Percentiles rank a stretch among this genome's conserved stretches.
Conservation (phyloP, 2,888 invertebrate species). For the Euplagia quadripunctaria region DNA sequence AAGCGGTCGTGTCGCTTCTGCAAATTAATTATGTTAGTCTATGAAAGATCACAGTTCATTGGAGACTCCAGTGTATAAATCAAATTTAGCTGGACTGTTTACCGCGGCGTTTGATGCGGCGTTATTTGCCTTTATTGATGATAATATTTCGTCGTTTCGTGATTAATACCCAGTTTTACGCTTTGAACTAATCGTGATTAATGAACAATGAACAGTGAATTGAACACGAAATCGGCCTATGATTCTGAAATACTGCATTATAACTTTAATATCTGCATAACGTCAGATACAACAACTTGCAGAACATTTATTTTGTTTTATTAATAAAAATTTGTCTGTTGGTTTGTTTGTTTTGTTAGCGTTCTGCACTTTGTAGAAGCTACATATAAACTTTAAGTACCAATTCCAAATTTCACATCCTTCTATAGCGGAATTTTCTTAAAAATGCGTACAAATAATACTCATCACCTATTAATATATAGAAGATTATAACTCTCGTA, state of each 20-base stretch:
- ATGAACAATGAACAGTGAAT: conserved; percentile 7
- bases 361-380: no score
- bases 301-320: not conserved
- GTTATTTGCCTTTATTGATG: conserved; percentile 38
- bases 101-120: conserved; percentile 36
- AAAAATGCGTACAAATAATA: no score
- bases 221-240: not conserved
- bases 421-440: no score
- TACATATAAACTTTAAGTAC: no score
- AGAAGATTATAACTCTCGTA: no score
- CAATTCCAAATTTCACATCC: no score
- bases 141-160: conserved; percentile 26
- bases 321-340: no score
- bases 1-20: not conserved
- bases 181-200: conserved; percentile 16
- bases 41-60: conserved; percentile 62
- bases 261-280: not conserved
- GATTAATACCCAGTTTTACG: conserved; percentile 26
- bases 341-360: no score
- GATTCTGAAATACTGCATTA: not conserved
- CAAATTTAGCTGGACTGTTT: conserved; percentile 66
- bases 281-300: not conserved
- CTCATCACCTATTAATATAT: no score
- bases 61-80: conserved; percentile 67
- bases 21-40: conserved; percentile 40